A percentile compares a stretch with the other conserved stretches of the same genome.
Evolutionary conservation across 2,888 invertebrate species (phyloP).

Genomic region (Glyphotaelius pellucidus): DNA sequence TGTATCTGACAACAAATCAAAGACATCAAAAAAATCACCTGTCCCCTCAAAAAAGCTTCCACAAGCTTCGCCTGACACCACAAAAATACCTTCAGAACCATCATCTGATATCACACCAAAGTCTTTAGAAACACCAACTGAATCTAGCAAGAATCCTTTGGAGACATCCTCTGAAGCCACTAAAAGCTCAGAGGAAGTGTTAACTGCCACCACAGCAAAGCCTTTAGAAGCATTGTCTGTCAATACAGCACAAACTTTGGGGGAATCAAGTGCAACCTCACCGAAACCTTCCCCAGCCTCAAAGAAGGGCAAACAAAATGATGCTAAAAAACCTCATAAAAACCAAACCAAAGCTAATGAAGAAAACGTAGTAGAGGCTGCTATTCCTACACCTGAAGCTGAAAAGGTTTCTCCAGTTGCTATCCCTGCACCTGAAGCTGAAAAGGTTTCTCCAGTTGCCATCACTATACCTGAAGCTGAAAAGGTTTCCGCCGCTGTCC

Average conservation of each 20-base stretch:
- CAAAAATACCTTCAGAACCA: neutral
- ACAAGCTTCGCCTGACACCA: neutral
- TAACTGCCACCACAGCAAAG: neutral
- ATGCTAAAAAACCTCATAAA: constrained; percentile 42
- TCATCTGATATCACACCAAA: neutral
- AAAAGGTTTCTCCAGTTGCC: neutral
- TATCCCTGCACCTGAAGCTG: neutral
- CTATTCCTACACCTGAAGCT: neutral
- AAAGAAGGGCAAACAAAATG: constrained; percentile 68
- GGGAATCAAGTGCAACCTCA: neutral
- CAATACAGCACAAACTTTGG: neutral
- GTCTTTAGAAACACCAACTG: neutral
- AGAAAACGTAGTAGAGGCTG: neutral
- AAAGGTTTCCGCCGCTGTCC: neutral
- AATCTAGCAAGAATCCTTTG: neutral
- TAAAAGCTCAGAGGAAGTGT: neutral
- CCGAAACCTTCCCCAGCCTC: neutral
- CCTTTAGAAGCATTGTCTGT: neutral
- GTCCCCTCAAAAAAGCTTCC: neutral
- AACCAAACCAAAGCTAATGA: constrained; percentile 39
- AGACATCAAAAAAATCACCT: constrained; percentile 6
- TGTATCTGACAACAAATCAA: neutral
- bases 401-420: too few relatives aligned
- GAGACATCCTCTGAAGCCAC: neutral
- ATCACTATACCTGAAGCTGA: neutral